Percentiles rank a stretch among this genome's conserved stretches.
These are phyloP conservation scores for Brachionus calyciflorus DNA, from an alignment of 1,140 invertebrate genomes.

Conservation along the genomic window DNA sequence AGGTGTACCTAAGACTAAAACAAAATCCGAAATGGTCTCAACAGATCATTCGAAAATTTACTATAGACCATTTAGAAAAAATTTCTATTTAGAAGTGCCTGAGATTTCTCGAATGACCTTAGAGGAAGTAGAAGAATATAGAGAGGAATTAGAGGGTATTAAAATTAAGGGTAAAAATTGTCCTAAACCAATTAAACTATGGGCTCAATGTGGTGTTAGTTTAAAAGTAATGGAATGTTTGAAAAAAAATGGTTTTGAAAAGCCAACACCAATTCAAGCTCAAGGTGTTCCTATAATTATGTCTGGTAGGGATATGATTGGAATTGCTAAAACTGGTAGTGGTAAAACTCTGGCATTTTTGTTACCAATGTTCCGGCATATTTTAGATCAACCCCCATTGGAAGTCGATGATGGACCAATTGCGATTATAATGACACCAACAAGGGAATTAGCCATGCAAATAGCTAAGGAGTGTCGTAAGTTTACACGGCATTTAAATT, in stretches of 20 bases:
- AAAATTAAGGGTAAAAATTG: conserved; percentile 74
- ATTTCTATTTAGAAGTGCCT: conserved; percentile 92
- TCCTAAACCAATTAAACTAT: conserved; percentile 89
- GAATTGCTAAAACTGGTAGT: conserved; percentile 97
- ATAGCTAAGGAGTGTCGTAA: conserved; percentile 94
- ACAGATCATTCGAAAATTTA: conserved; percentile 64
- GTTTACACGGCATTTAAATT: conserved; percentile 81
- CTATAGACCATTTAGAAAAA: conserved; percentile 85
- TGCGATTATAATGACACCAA: conserved; percentile 91
- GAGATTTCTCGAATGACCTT: conserved; percentile 83
- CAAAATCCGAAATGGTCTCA: conserved; percentile 63
- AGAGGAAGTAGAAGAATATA: conserved; percentile 75
- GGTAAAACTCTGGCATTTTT: conserved; percentile 98
- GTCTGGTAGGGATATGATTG: conserved; percentile 91
- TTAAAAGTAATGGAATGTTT: conserved; percentile 91
- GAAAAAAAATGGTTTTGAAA: conserved; percentile 82
- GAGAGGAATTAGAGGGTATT: conserved; percentile 62
- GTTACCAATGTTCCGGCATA: conserved; percentile 95
- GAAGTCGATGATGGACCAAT: conserved; percentile 96
- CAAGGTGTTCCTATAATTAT: conserved; percentile 99
- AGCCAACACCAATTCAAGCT: conserved; percentile 96
- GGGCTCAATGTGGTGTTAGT: conserved; percentile 97
- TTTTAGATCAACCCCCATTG: conserved; percentile 85
- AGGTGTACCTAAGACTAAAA: conserved; percentile 65
- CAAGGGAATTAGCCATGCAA: conserved; percentile 95